Percentiles rank a stretch among this genome's conserved stretches.
phyloP scores from a whole-genome alignment of 2,888 invertebrate species.

The Lithophane leautieri region DNA sequence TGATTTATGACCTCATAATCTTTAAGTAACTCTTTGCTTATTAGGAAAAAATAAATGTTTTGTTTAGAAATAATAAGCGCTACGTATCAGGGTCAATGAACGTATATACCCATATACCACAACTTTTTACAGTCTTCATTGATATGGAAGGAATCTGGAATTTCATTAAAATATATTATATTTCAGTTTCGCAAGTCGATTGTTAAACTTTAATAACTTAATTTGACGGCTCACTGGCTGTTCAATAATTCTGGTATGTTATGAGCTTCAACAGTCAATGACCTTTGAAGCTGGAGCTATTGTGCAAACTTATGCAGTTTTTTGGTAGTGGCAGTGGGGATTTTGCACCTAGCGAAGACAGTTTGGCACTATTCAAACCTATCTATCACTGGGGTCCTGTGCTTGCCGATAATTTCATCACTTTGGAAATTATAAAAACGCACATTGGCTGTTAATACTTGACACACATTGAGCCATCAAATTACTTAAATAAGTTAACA shows the following conservation, averaged over 20 bases:
- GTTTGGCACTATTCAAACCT: background rate
- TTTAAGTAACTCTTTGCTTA: background rate
- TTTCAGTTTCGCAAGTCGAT: constrained; percentile 16
- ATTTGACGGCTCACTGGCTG: constrained; percentile 36
- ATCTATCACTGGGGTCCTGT: background rate
- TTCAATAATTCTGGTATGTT: constrained; percentile 1
- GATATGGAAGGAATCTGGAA: constrained; percentile 17
- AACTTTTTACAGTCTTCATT: background rate
- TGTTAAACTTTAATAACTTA: constrained; percentile 25
- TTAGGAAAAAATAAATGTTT: background rate
- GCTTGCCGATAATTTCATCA: too few species aligned
- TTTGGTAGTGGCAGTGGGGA: background rate
- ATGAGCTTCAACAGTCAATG: background rate
- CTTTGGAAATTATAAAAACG: too few species aligned
- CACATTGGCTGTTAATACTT: background rate
- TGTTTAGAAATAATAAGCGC: background rate
- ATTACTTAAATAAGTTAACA: constrained; percentile 39
- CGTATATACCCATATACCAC: background rate
- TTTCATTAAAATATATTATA: constrained; percentile 38
- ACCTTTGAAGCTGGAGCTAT: background rate
- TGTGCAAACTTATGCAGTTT: background rate
- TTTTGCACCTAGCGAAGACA: background rate
- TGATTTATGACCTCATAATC: background rate
- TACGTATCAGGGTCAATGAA: background rate
- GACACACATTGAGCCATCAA: constrained; percentile 19